A percentile compares a stretch with the other conserved stretches of the same genome.
Evolutionary conservation across 2,797 vertebrate species (phyloP).

Genomic region (Myripristis murdjan): DNA sequence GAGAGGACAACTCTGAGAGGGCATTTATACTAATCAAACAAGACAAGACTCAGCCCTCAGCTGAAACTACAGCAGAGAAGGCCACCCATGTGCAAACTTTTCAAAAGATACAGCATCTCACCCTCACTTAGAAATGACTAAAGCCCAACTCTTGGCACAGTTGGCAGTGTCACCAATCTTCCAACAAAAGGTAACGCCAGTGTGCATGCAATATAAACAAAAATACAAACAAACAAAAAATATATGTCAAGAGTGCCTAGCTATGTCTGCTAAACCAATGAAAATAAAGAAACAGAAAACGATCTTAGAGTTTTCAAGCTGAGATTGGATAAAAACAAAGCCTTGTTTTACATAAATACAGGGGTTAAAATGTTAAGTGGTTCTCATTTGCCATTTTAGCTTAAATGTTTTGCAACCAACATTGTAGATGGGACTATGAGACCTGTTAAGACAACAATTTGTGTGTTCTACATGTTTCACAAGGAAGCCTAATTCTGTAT

Average conservation of each 20-base stretch:
- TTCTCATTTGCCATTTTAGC: too few relatives aligned
- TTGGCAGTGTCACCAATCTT: conserved; percentile 60
- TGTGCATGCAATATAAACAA: not conserved
- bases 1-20: conserved; percentile 56
- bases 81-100: too few relatives aligned
- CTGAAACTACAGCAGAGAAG: too few relatives aligned
- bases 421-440: too few relatives aligned
- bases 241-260: not conserved
- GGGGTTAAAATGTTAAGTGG: too few relatives aligned
- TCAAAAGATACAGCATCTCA: conserved; percentile 39
- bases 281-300: too few relatives aligned
- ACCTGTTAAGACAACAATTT: not conserved
- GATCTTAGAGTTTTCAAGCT: too few relatives aligned
- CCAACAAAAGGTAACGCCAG: conserved; percentile 51
- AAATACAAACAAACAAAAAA: not conserved
- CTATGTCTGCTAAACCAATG: too few relatives aligned
- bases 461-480: not conserved
- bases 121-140: conserved; percentile 57
- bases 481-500: not conserved
- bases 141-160: conserved; percentile 70
- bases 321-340: too few relatives aligned
- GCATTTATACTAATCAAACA: conserved; percentile 66
- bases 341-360: too few relatives aligned
- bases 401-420: too few relatives aligned
- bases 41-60: too few relatives aligned